These are phyloP conservation scores for Pegoplata infirma DNA, from an alignment of 2,888 invertebrate species.

Conservation along the genomic window DNA sequence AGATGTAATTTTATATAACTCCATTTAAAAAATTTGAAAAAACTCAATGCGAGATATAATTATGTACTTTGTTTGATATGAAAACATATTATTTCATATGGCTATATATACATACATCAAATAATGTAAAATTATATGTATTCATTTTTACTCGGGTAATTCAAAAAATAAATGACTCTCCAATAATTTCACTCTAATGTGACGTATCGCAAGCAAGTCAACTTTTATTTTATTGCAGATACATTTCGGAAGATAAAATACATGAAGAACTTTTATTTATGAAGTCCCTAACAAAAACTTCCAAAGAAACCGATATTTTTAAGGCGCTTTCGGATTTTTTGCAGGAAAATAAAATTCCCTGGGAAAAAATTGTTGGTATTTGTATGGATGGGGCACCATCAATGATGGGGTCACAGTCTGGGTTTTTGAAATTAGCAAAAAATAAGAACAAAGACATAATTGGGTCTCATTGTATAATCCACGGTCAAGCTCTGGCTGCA, in stretches of 20 bases:
- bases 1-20: too few relatives aligned
- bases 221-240: not conserved
- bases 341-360: not conserved
- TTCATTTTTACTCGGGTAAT: too few relatives aligned
- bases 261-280: not conserved
- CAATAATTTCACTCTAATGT: not conserved
- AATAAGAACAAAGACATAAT: not conserved
- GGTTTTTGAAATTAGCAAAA: too few relatives aligned
- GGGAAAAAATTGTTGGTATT: not conserved
- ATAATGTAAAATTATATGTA: too few relatives aligned
- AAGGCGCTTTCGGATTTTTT: not conserved
- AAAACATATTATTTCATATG: too few relatives aligned
- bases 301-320: not conserved
- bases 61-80: too few relatives aligned
- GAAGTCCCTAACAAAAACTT: not conserved
- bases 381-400: too few relatives aligned
- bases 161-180: not conserved
- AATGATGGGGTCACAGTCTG: too few relatives aligned
- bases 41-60: too few relatives aligned
- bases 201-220: not conserved
- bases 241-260: not conserved
- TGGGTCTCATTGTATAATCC: not conserved
- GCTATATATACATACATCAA: too few relatives aligned
- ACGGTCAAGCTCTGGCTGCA: not conserved
- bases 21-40: too few relatives aligned